A percentile compares a stretch with the other conserved stretches of the same genome.
These are phyloP conservation scores for Apodemus speciosus DNA, from an alignment of 2,113 vertebrate genomes.

Conservation along the genomic window DNA sequence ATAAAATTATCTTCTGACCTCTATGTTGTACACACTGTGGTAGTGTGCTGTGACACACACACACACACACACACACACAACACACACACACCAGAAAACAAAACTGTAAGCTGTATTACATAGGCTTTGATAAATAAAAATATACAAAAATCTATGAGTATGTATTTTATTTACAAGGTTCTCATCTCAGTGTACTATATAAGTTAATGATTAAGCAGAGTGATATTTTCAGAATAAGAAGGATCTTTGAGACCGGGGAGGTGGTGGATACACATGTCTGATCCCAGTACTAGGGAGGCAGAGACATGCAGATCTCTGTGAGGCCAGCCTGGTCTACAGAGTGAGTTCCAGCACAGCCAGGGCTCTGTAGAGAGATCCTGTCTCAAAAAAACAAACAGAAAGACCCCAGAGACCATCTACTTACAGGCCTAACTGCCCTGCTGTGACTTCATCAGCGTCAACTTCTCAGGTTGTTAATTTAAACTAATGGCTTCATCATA, in stretches of 20 bases:
- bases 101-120: neutral
- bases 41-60: neutral
- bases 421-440: neutral
- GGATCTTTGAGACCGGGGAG: neutral
- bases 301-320: neutral
- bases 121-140: slow-evolving; percentile 47
- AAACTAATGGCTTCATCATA: neutral
- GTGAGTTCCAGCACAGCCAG: neutral
- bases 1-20: neutral
- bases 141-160: neutral
- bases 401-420: neutral
- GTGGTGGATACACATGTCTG: neutral
- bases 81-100: neutral
- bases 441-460: neutral
- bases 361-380: neutral
- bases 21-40: too few species aligned
- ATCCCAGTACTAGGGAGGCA: neutral
- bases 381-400: neutral
- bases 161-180: slow-evolving; percentile 4
- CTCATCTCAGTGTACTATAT: slow-evolving; percentile 29
- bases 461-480: slow-evolving; percentile 18
- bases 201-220: neutral
- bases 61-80: neutral
- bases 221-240: slow-evolving; percentile 2
- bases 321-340: neutral